Evolutionary conservation across 2,797 vertebrate genomes (phyloP).

Genomic region (Chaetophractus vellerosus): DNA sequence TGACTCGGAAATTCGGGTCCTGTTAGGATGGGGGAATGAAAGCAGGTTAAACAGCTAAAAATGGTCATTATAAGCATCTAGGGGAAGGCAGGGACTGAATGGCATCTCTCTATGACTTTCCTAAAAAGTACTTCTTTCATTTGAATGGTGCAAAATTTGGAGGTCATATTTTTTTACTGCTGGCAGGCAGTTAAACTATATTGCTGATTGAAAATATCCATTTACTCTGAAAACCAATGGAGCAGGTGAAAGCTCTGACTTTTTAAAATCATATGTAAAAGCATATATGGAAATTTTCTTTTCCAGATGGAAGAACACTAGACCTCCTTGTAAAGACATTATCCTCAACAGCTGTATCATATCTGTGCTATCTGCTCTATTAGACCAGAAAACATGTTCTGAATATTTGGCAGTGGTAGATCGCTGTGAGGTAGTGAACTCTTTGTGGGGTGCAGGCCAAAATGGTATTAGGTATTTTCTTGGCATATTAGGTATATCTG

Average conservation of each 20-base stretch:
- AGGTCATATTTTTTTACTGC: neutral
- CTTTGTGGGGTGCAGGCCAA: neutral
- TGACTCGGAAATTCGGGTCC: slow-evolving; percentile 27
- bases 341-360: neutral
- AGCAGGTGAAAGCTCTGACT: neutral
- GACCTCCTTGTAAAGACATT: neutral
- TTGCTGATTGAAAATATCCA: neutral
- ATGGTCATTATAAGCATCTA: neutral
- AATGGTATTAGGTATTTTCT: neutral
- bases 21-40: neutral
- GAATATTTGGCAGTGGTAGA: neutral
- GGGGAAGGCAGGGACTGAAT: neutral
- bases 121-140: neutral
- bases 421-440: neutral
- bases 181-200: neutral
- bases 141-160: neutral
- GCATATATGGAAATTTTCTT: neutral
- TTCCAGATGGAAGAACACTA: neutral
- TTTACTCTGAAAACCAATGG: slow-evolving; percentile 16
- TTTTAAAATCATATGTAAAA: slow-evolving; percentile 32
- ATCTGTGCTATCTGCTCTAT: neutral
- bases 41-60: slow-evolving; percentile 14
- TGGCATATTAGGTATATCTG: neutral
- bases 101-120: neutral
- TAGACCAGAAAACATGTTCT: neutral